phyloP scores from a whole-genome alignment of 2,797 vertebrate genomes.

The Catharus ustulatus region DNA sequence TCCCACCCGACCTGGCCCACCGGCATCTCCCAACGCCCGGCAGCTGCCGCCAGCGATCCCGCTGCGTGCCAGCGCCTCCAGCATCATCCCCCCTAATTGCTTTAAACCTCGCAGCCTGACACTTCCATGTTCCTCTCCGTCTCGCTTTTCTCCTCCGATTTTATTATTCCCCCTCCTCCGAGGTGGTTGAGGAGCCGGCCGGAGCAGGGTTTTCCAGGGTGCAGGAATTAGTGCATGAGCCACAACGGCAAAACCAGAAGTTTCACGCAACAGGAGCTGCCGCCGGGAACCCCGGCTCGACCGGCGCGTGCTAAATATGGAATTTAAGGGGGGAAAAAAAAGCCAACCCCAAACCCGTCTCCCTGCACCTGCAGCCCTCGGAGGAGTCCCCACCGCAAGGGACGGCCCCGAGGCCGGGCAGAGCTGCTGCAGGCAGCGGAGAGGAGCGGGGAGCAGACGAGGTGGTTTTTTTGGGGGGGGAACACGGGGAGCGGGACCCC shows the following conservation, averaged over 20 bases:
- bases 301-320: background rate
- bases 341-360: background rate
- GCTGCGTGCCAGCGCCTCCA: conserved; percentile 37
- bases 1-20: conserved; percentile 36
- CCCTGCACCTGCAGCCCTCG: conserved; percentile 11
- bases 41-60: background rate
- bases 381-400: background rate
- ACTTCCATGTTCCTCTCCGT: conserved; percentile 34
- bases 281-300: background rate
- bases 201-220: conserved; percentile 26
- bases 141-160: background rate
- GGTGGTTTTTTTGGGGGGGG: too few species aligned
- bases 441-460: background rate
- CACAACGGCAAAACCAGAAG: conserved; percentile 14
- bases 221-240: background rate
- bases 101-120: conserved; percentile 53
- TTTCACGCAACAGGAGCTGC: conserved; percentile 56
- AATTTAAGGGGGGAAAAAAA: background rate
- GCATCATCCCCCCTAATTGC: conserved; percentile 50
- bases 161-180: background rate
- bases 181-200: background rate
- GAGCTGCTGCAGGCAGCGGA: background rate
- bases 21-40: conserved; percentile 35
- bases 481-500: background rate
- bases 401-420: fast-evolving